Base-by-base conservation (phyloP, 1,140 invertebrate genomes). In the Paracyclopina nana region DNA sequence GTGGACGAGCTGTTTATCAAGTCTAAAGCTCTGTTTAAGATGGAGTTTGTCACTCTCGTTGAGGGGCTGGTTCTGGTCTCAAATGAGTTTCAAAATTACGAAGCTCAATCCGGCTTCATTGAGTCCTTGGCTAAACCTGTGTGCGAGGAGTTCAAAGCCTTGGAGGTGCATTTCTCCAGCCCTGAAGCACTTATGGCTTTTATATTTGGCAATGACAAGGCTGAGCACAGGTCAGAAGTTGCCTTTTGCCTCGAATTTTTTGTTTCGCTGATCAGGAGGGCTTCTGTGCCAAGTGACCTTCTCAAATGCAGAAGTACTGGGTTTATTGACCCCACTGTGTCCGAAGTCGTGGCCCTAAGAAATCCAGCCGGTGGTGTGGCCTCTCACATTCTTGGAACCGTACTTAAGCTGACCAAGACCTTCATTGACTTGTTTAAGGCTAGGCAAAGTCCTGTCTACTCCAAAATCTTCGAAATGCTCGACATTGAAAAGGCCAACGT, bases 41-140 rank as follows among this genome's bases (percentile, higher is more conserved):
- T 88, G 68, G 83, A 90, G 65, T 79, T 78, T 56, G 77, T 81
- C 20, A 79, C 80, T 1, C 58, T 61, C 3, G 63, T 75, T 60
- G 82, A 84, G 62, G 78, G 80, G 0, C 60, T 84, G 12, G 60
- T 86, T 2, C 64, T 84, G 1, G 80, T 81, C 57, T 86, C 82
- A 18, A 92, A 90, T 69, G 79, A 87, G 59, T 84, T 84, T 59
- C 77, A 80, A 60, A 80, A 88, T 64, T 90, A 82, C 61, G 78
- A 84, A 53, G 72, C 80, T 2, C 84, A 91, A 61, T 77, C 76
- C 20, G 66, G 71, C 18, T 85, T 87, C 55, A 76, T 88, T 2
- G 75, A 75, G n/a, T 78, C 85, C 65, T 74, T 87, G 9, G 67
- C 82, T 31, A 62, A 67, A 11, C 74, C 75, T 31, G 73, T 72